A percentile compares a stretch with the other conserved stretches of the same genome.
phyloP scores from a whole-genome alignment of 2,113 vertebrate species.

The Delphinus delphis region DNA sequence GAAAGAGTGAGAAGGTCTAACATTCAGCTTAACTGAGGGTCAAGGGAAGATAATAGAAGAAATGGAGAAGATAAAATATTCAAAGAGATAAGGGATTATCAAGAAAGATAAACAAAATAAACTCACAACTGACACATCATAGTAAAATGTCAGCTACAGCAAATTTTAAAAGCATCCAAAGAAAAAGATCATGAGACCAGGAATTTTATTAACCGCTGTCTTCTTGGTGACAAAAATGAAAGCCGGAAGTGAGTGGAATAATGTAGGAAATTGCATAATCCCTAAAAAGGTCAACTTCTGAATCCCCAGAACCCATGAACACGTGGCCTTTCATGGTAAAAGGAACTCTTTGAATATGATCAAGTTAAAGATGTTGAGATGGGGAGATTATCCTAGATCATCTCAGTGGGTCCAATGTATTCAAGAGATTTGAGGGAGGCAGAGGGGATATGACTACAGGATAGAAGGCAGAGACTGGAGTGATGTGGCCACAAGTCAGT shows the following conservation, averaged over 20 bases:
- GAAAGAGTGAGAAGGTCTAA: not conserved
- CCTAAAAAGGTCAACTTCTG: not conserved
- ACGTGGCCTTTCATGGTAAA: not conserved
- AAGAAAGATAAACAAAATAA: not conserved
- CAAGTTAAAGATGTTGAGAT: not conserved
- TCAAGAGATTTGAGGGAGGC: not conserved
- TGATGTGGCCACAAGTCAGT: not conserved
- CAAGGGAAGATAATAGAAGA: not conserved
- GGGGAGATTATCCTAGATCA: no score
- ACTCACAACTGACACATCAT: not conserved
- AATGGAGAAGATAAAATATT: no score
- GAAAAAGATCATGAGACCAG: not conserved
- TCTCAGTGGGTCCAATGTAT: not conserved
- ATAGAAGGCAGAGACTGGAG: not conserved
- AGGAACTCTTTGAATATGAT: not conserved
- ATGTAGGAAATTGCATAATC: not conserved
- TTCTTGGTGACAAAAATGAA: not conserved
- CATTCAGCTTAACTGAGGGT: accelerated
- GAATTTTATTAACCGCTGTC: not conserved
- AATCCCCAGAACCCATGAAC: not conserved
- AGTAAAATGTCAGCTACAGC: not conserved
- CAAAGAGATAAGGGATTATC: not conserved
- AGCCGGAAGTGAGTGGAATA: not conserved
- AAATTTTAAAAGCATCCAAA: not conserved
- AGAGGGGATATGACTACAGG: not conserved